These are phyloP conservation scores for Ctenomys sociabilis DNA, from an alignment of 2,113 vertebrate genomes.

Conservation along the genomic window DNA sequence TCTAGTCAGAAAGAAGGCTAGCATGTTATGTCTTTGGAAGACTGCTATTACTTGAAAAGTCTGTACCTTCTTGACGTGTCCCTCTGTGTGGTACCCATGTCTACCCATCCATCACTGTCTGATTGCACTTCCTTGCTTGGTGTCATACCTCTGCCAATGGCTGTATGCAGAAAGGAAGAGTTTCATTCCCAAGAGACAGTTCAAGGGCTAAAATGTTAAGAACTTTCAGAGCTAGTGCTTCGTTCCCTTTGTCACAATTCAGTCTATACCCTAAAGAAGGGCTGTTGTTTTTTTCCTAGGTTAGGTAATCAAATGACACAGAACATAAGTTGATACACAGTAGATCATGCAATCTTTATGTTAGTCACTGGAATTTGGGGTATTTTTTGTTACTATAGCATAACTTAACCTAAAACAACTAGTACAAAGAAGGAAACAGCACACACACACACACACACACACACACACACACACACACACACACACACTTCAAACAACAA, in stretches of 20 bases:
- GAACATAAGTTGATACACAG: fast-evolving
- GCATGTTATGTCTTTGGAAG: background rate
- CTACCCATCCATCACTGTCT: too few species aligned
- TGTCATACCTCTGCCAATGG: background rate
- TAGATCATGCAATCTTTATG: background rate
- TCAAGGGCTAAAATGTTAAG: background rate
- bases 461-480: background rate
- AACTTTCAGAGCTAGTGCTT: background rate
- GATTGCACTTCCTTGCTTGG: background rate
- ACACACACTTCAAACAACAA: background rate
- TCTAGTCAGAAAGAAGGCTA: background rate
- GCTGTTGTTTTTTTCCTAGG: background rate
- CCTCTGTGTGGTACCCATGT: background rate
- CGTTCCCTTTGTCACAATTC: background rate
- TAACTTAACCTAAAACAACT: background rate
- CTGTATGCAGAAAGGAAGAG: background rate
- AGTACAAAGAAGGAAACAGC: background rate
- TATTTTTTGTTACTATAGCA: background rate
- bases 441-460: background rate
- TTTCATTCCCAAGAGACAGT: background rate
- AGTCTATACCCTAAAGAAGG: background rate
- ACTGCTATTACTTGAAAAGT: background rate
- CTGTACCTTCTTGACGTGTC: background rate
- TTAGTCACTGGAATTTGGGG: background rate
- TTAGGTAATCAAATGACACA: background rate